Evolutionary conservation across 2,797 vertebrate species (phyloP).

Genomic region (Chelidonichthys spinosus): DNA sequence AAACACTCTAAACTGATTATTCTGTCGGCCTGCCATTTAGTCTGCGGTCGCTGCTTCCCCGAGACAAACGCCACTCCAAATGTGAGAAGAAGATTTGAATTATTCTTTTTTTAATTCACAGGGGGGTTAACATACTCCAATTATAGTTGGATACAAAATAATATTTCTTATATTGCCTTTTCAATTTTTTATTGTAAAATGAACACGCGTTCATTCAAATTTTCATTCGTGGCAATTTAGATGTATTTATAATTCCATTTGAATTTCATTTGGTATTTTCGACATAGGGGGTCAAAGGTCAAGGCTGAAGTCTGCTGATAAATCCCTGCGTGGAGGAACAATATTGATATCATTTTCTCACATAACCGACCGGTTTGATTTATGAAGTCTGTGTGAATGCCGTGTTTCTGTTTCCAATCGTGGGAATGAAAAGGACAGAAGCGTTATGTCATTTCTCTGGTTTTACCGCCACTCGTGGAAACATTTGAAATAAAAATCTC

Average conservation of each 20-base stretch:
- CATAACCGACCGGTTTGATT: neutral
- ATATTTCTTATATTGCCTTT: neutral
- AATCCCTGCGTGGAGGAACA: neutral
- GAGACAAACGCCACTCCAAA: neutral
- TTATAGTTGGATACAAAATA: neutral
- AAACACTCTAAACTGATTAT: conserved; percentile 31
- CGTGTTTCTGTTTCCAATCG: neutral
- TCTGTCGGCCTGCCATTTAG: conserved; percentile 21
- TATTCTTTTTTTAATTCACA: conserved; percentile 2
- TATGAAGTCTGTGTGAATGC: neutral
- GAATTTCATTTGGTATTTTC: neutral
- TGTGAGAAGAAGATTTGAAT: conserved; percentile 16
- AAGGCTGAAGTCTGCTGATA: neutral
- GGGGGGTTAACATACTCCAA: neutral
- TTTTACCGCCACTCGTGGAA: neutral
- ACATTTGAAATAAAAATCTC: neutral
- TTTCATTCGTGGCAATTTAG: neutral
- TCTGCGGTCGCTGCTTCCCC: neutral
- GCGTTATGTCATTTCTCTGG: neutral
- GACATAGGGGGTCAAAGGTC: conserved; percentile 39
- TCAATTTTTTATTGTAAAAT: neutral
- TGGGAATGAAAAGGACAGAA: neutral
- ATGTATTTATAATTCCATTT: neutral
- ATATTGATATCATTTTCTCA: neutral
- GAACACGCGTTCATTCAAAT: neutral